Percentiles rank a stretch among this genome's conserved stretches.
Evolutionary conservation across 2,797 vertebrate genomes (phyloP).

Genomic region (Clarias fuscus): DNA sequence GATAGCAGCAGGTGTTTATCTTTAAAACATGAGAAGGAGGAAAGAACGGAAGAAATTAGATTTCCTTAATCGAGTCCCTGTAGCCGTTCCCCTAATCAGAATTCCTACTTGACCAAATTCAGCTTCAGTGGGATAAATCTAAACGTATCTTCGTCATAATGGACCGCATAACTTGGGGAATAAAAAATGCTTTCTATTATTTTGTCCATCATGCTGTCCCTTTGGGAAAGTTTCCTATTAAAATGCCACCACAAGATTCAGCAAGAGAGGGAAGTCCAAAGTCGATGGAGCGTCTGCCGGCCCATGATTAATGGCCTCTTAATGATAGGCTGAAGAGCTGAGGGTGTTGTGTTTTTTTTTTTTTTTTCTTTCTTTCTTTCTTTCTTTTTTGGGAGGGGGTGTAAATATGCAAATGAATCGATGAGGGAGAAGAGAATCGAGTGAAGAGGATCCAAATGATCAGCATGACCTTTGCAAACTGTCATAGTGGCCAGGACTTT

Average conservation of each 20-base stretch:
- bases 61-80: not conserved
- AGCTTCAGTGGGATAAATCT: not conserved
- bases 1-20: not conserved
- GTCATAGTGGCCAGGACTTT: constrained; percentile 38
- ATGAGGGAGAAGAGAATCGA: constrained; percentile 30
- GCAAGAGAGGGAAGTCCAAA: constrained; percentile 29
- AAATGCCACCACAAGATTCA: constrained; percentile 1
- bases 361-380: not conserved
- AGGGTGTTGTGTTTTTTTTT: not conserved
- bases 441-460: constrained; percentile 45
- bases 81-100: not conserved
- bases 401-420: constrained; percentile 48
- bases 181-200: not conserved
- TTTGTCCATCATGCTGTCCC: not conserved
- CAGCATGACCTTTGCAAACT: constrained; percentile 58
- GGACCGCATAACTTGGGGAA: not conserved
- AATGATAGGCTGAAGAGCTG: constrained; percentile 38
- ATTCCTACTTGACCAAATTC: not conserved
- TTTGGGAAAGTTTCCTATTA: constrained; percentile 15
- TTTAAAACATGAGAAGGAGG: not conserved
- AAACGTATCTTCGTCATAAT: not conserved
- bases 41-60: not conserved
- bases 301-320: constrained; percentile 56
- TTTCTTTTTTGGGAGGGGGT: not conserved
- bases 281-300: constrained; percentile 39